Conservation (phyloP, 2,113 vertebrate genomes). For the Miniopterus natalensis region DNA sequence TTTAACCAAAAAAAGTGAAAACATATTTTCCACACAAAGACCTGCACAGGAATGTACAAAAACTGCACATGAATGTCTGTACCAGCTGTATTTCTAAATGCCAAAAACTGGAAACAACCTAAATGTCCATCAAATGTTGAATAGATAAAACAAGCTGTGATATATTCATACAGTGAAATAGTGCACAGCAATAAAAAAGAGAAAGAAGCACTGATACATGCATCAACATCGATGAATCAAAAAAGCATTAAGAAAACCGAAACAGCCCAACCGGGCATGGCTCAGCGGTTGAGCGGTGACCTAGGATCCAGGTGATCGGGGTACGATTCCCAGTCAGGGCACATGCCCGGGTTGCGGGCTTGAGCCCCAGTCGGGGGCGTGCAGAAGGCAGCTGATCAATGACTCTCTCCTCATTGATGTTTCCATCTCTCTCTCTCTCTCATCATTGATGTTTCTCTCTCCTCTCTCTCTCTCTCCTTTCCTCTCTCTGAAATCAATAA, state of each 20-base stretch:
- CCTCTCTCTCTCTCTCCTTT: no score
- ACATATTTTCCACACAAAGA: neutral
- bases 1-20: conserved; percentile 29
- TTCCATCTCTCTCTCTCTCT: no score
- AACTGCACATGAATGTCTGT: neutral
- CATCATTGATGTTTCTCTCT: no score
- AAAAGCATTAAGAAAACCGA: neutral
- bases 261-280: neutral
- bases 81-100: conserved; percentile 13
- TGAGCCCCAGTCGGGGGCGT: no score
- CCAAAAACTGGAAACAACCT: neutral
- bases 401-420: no score
- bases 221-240: neutral
- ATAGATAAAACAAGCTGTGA: neutral
- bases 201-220: neutral
- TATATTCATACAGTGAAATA: neutral
- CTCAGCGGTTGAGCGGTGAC: no score
- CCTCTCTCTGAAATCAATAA: no score
- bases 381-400: no score
- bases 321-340: no score
- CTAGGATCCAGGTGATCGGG: no score
- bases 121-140: neutral
- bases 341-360: no score
- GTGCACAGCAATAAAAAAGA: neutral
- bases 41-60: neutral